A percentile compares a stretch with the other conserved stretches of the same genome.
phyloP scores from a whole-genome alignment of 2,113 vertebrate genomes.

The Chloebia gouldiae region DNA sequence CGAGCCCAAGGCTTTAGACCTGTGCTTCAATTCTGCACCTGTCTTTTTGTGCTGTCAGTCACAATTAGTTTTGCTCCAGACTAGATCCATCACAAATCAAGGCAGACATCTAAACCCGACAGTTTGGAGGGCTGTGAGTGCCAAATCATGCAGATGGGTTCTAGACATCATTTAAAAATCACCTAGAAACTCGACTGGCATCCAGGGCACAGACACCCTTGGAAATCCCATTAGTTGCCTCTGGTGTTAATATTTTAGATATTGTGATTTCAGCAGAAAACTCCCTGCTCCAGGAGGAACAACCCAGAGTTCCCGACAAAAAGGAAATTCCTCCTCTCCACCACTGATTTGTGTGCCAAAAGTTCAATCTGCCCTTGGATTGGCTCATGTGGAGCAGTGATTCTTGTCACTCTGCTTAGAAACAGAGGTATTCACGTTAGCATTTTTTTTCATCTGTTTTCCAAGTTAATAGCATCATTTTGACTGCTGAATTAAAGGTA shows the following conservation, averaged over 20 bases:
- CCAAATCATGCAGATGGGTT: slow-evolving; percentile 29
- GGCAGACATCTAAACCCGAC: background rate
- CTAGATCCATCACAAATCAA: background rate
- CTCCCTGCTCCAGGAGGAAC: background rate
- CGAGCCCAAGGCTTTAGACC: background rate
- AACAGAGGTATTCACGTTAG: background rate
- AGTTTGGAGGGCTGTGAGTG: background rate
- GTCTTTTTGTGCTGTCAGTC: slow-evolving; percentile 51
- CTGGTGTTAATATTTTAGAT: background rate
- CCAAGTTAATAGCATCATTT: background rate
- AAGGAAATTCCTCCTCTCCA: background rate
- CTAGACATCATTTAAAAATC: slow-evolving; percentile 17
- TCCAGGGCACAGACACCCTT: background rate
- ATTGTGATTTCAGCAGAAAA: background rate
- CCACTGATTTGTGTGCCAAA: background rate
- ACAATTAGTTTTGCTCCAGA: slow-evolving; percentile 48
- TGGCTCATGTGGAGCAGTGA: background rate
- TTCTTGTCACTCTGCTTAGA: background rate
- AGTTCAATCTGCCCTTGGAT: background rate
- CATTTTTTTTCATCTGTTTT: background rate
- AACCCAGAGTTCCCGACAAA: background rate
- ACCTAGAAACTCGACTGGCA: background rate
- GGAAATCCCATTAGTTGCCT: slow-evolving; percentile 2
- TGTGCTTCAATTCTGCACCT: slow-evolving; percentile 35
- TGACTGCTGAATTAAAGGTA: background rate